Evolutionary conservation across 1,140 invertebrate species (phyloP).

Genomic region (Ctenoplectra terminalis): DNA sequence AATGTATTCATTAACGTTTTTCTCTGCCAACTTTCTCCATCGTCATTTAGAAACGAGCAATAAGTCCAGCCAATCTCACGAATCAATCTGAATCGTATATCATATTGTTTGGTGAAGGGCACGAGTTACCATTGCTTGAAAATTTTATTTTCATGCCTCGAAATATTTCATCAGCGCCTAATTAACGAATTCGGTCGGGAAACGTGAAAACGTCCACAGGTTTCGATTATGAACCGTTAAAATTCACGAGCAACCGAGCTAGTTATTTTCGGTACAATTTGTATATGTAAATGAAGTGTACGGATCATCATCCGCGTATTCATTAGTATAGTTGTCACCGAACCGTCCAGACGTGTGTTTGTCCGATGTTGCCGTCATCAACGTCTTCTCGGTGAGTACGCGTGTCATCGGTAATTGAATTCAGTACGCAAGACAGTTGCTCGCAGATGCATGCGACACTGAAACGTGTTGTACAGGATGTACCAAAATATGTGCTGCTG

Average conservation of each 20-base stretch:
- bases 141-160: neutral
- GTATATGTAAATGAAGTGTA: neutral
- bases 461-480: neutral
- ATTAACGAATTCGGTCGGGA: too few species aligned
- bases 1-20: neutral
- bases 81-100: neutral
- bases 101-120: neutral
- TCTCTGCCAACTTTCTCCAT: neutral
- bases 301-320: neutral
- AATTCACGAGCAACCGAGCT: neutral
- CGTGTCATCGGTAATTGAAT: slow-evolving; percentile 37
- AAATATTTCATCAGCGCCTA: too few species aligned
- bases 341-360: slow-evolving; percentile 16
- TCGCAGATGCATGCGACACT: neutral
- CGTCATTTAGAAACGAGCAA: neutral
- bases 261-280: neutral
- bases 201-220: neutral
- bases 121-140: neutral
- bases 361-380: slow-evolving; percentile 37
- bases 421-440: slow-evolving; percentile 31
- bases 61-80: neutral
- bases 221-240: neutral
- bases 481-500: neutral
- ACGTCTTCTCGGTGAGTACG: slow-evolving; percentile 24
- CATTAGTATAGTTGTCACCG: slow-evolving; percentile 36